Evolutionary conservation across 2,888 invertebrate genomes (phyloP), one percentile per base, ranked within the genome.

Genomic region (Quadroppia sp.): DNA sequence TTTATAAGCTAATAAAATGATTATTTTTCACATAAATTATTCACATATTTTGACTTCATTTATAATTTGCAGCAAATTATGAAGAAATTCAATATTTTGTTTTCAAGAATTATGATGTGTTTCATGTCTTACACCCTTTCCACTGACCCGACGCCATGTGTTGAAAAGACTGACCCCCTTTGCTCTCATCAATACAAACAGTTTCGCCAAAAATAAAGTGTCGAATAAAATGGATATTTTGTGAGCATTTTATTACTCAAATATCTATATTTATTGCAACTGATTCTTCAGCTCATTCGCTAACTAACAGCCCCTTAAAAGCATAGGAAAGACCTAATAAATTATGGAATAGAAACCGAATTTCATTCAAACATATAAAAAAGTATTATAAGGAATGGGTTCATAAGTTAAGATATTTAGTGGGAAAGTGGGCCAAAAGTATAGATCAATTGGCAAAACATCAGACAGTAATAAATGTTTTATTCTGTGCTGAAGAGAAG

Each of bases 271-370:
- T n/a, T 45, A 15, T 45, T 36, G 45, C 11, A 7, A 45, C n/a
- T n/a, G n/a, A 45, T 45, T 45, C 45, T 45, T 45, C 17, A 45
- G 45, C 6, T 17, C 45, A 7, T 13, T 7, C 6, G 45, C 15
- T 45, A 15, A 45, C 45, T 45, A 13, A 45, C 45, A 45, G 45
- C 15, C 15, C 2, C 2, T 13, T 6, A 11, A 11, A 17, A 45
- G 45, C 2, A 15, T 13, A 45, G 15, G 23, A 59, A 13, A 28
- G 30, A 30, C 30, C 30, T 6, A 59, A 59, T 59, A 59, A 59
- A 59, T 59, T 59, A 59, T 59, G 59, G 30, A 59, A 59, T 59
- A 3, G 59, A 28, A 59, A 59, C 59, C 15, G 59, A 59, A 28
- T 59, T 59, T 2, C 17, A 59, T 28, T 59, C 23, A 59, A 23